Evolutionary conservation across 2,888 invertebrate species (phyloP).

Genomic region (Empis livida): DNA sequence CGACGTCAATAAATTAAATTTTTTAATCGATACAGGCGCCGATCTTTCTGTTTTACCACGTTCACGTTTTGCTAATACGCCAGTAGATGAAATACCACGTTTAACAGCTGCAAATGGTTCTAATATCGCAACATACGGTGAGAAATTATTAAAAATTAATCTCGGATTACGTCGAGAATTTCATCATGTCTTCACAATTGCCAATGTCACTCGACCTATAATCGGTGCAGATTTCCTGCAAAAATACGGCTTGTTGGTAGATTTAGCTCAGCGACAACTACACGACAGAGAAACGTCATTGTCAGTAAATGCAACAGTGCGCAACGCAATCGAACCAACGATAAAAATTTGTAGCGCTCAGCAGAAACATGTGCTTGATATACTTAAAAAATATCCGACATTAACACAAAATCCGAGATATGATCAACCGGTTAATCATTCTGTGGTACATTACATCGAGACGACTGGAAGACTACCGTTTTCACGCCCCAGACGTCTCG

Average conservation of each 20-base stretch:
- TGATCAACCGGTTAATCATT: background rate
- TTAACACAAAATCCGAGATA: background rate
- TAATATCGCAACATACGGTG: constrained; percentile 5
- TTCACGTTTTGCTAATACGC: too few species aligned
- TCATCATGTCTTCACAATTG: constrained; percentile 5
- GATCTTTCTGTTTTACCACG: background rate
- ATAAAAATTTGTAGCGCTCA: background rate
- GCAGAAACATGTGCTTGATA: background rate
- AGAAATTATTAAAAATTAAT: constrained; percentile 4
- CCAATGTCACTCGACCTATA: constrained; percentile 7
- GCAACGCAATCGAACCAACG: background rate
- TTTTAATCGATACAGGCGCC: background rate
- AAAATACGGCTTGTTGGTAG: constrained; percentile 5
- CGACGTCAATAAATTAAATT: background rate
- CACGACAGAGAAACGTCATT: background rate
- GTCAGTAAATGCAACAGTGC: background rate
- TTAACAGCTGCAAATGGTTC: constrained; percentile 7
- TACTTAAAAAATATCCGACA: background rate
- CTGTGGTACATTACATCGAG: background rate
- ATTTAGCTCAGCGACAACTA: background rate
- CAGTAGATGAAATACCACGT: too few species aligned
- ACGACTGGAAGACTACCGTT: background rate
- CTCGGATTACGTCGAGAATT: constrained; percentile 6
- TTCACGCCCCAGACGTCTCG: background rate
- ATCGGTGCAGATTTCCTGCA: constrained; percentile 8